phyloP scores from a whole-genome alignment of 2,113 vertebrate species.

The Isurus oxyrinchus region DNA sequence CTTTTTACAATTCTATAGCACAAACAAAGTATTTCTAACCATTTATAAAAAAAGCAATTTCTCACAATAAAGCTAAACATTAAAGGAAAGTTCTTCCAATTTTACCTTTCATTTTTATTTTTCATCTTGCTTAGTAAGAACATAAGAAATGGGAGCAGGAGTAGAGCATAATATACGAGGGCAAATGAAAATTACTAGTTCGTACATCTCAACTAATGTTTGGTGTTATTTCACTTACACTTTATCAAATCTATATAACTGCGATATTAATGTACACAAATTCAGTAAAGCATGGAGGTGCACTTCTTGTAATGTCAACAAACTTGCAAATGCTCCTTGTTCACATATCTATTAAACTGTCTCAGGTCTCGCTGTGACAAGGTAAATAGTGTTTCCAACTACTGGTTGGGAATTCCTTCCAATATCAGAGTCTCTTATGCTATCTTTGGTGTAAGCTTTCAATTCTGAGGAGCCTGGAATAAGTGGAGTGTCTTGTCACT shows the following conservation, averaged over 20 bases:
- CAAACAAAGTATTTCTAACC: background rate
- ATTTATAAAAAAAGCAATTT: background rate
- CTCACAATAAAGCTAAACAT: background rate
- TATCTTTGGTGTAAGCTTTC: background rate
- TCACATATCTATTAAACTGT: background rate
- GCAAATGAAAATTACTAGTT: background rate
- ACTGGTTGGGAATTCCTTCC: background rate
- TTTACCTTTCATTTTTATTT: background rate
- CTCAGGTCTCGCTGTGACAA: no score
- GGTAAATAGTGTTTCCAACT: background rate
- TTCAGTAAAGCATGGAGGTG: background rate
- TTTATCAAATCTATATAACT: background rate
- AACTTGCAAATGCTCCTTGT: background rate
- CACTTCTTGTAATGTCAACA: background rate
- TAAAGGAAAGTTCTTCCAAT: background rate
- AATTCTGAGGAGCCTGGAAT: background rate
- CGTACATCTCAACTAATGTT: background rate
- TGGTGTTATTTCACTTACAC: background rate
- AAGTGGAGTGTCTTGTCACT: background rate
- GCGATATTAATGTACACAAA: background rate
- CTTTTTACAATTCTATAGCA: background rate
- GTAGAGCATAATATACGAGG: background rate
- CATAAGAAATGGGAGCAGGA: no score
- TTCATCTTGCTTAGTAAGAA: background rate
- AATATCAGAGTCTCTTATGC: background rate